These are phyloP conservation scores for Lasioglossum albipes DNA, from an alignment of 1,140 invertebrate species.

Conservation along the genomic window DNA sequence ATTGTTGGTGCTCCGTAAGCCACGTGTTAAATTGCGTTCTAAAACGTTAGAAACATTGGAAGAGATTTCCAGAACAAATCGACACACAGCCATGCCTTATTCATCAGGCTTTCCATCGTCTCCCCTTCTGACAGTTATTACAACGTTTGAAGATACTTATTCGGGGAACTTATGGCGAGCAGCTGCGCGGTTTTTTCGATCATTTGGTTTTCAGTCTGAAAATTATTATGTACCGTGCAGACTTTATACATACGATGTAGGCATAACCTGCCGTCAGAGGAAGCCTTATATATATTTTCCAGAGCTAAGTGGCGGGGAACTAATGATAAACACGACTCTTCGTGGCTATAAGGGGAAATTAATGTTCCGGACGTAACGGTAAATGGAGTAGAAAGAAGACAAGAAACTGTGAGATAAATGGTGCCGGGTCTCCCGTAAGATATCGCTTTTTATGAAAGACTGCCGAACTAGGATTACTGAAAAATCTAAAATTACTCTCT, in stretches of 20 bases:
- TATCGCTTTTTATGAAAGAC: constrained; percentile 50
- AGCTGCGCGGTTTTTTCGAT: constrained; percentile 68
- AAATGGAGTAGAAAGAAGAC: constrained; percentile 75
- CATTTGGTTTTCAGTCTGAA: constrained; percentile 54
- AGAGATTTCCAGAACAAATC: constrained; percentile 69
- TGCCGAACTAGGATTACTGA: constrained; percentile 25
- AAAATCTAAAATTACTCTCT: constrained; percentile 32
- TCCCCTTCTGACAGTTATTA: constrained; percentile 72
- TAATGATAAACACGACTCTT: constrained; percentile 76
- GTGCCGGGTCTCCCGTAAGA: constrained; percentile 58
- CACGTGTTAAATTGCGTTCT: no score
- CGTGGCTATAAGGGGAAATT: constrained; percentile 70
- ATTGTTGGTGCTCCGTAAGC: no score
- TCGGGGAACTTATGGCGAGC: constrained; percentile 75
- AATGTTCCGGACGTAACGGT: constrained; percentile 75
- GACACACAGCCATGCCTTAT: constrained; percentile 62
- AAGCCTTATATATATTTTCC: constrained; percentile 58
- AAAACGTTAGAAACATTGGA: constrained; percentile 40
- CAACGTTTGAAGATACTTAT: constrained; percentile 70
- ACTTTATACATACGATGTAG: constrained; percentile 52
- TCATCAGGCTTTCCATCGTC: constrained; percentile 68
- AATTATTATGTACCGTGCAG: constrained; percentile 64
- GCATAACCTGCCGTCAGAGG: constrained; percentile 55
- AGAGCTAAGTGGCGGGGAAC: constrained; percentile 71
- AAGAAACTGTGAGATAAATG: constrained; percentile 72